Base-by-base conservation (phyloP, 2,797 vertebrate genomes). In the Coendou prehensilis region DNA sequence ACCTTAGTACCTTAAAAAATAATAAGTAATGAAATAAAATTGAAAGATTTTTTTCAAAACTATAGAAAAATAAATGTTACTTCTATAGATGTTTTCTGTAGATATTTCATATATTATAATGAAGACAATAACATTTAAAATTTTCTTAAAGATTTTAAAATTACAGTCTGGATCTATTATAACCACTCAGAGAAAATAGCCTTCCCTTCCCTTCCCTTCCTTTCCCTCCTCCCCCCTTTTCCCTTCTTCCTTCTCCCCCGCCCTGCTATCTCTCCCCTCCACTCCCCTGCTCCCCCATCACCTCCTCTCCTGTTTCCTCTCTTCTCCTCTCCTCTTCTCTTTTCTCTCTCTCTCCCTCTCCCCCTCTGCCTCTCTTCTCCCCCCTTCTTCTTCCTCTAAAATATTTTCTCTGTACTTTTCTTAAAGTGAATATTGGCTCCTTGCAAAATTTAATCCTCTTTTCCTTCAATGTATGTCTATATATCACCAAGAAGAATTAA, bases 341-440 rank as follows among this genome's bases (percentile, higher is more conserved):
- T 20, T 28, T 1, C 0, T 3, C 9, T 8, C 8, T 22, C 37
- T 9, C 4, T 1, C 22, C 6, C 33, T 4, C 37, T 56, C 22
- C 56, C 7, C 9, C 4, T 23, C 9, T 20, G 0, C 9, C 13
- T 18, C 33, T 52, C 15, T 5, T 17, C n/a, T 11, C n/a, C 22
- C 2, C 23, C 23, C 67, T 64, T 28, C 3, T 22, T 26, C 13
- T 52, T 76, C 56, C 13, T 9, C 37, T 87, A 26, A 86, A 91
- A 73, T 82, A 47, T 61, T 88, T 88, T 63, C 63, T 14, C 9
- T 23, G 47, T 54, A 33, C 11, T 79, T 92, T 28, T 23, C 22
- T 75, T 89, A 86, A 91, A 91, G 63, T 85, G 11, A 81, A 85
- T 95, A 63, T 81, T 93, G 67, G 13, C 33, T 95, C n/a, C 20